These are phyloP conservation scores for Macheiramphus alcinus DNA, from an alignment of 2,113 vertebrate species.

Conservation along the genomic window DNA sequence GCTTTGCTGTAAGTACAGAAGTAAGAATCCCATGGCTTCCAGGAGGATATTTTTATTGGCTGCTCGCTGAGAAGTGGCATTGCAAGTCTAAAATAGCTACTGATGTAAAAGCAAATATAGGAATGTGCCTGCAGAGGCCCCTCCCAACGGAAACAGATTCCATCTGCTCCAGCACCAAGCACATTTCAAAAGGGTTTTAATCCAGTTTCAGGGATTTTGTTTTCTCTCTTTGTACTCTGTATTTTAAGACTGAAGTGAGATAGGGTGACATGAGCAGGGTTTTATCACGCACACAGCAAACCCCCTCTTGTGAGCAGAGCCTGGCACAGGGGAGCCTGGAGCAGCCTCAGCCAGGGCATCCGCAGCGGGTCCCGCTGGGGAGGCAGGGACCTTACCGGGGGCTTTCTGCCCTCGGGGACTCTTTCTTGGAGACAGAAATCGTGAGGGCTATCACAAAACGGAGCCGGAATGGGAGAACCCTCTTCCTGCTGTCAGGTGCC, in stretches of 20 bases:
- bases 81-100: slow-evolving; percentile 31
- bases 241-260: slow-evolving; percentile 3
- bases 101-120: not conserved
- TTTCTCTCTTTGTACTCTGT: not conserved
- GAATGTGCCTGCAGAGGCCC: slow-evolving; percentile 7
- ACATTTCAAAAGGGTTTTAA: not conserved
- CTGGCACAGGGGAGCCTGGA: not conserved
- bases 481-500: accelerated
- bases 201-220: not conserved
- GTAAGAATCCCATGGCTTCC: not conserved
- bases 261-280: not conserved
- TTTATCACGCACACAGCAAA: not conserved
- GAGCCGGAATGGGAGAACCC: not conserved
- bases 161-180: slow-evolving; percentile 10
- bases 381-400: not conserved
- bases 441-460: accelerated
- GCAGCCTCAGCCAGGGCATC: not conserved
- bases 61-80: not conserved
- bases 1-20: not conserved
- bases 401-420: not conserved
- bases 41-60: slow-evolving; percentile 36
- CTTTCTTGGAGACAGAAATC: not conserved
- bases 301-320: accelerated
- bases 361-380: not conserved
- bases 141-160: not conserved